Conservation (phyloP, 64 coral and sea anemone genomes). For the Montipora capricornis region DNA sequence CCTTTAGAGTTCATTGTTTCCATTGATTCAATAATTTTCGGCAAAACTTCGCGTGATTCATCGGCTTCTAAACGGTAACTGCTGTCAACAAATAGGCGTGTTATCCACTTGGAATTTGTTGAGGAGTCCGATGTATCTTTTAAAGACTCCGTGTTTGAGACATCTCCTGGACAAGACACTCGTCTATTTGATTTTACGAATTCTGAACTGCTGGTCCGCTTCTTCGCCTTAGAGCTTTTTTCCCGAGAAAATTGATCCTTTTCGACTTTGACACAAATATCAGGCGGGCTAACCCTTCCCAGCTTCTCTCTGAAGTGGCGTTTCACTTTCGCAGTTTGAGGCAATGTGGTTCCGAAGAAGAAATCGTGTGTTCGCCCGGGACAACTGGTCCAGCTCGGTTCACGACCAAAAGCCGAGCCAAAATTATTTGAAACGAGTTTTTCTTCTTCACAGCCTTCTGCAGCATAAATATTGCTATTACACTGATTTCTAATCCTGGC, state of each 20-base stretch:
- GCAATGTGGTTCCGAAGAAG: not conserved
- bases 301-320: not conserved
- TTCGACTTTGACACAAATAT: not conserved
- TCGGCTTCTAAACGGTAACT: not conserved
- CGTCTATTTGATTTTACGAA: not conserved
- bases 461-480: no score
- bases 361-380: not conserved
- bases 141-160: not conserved
- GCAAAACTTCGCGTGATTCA: conserved; percentile 25
- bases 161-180: conserved; percentile 5
- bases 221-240: not conserved
- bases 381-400: not conserved
- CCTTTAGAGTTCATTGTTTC: conserved; percentile 1
- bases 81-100: not conserved
- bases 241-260: not conserved
- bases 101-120: conserved; percentile 1
- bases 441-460: not conserved
- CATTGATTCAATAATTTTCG: conserved; percentile 13
- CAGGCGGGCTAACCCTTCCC: not conserved
- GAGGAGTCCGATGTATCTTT: not conserved
- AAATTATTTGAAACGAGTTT: not conserved
- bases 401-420: not conserved
- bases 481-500: not conserved
- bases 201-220: not conserved
- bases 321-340: not conserved